phyloP scores from a whole-genome alignment of 2,888 invertebrate species.

The Lepidocyrtinus sp. region DNA sequence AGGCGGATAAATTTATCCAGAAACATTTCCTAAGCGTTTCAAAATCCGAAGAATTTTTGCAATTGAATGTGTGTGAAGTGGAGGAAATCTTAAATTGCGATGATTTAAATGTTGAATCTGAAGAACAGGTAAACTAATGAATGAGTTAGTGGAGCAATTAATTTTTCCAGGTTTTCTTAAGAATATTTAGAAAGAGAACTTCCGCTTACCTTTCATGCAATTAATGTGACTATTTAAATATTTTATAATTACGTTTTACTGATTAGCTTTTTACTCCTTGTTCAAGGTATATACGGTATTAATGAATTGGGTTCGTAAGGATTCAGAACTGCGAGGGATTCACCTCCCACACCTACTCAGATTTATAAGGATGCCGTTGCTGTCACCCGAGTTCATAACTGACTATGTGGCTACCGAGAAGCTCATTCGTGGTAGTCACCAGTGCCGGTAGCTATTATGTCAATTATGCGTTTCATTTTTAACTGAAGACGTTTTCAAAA shows the following conservation, averaged over 20 bases:
- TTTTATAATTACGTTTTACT: background rate
- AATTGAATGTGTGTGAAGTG: constrained; percentile 78
- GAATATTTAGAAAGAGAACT: background rate
- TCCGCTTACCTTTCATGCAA: background rate
- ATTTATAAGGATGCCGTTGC: constrained; percentile 83
- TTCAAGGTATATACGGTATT: constrained; percentile 84
- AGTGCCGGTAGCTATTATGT: constrained; percentile 77
- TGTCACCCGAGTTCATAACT: constrained; percentile 86
- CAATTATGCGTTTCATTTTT: background rate
- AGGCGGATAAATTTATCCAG: constrained; percentile 85
- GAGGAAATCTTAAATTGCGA: constrained; percentile 82
- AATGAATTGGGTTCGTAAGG: constrained; percentile 84
- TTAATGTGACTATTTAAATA: background rate
- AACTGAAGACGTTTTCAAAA: background rate
- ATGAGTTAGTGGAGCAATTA: no score
- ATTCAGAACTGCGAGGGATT: constrained; percentile 76
- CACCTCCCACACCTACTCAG: constrained; percentile 81
- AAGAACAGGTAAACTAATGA: constrained; percentile 81
- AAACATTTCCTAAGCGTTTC: constrained; percentile 85
- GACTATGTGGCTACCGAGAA: constrained; percentile 87
- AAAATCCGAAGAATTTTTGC: constrained; percentile 83
- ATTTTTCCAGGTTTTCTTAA: background rate
- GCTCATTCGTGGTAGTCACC: constrained; percentile 82
- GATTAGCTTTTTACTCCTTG: background rate
- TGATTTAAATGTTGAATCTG: constrained; percentile 82